Evolutionary conservation across 1,140 invertebrate genomes (phyloP).

Genomic region (Drosophila takahashii): DNA sequence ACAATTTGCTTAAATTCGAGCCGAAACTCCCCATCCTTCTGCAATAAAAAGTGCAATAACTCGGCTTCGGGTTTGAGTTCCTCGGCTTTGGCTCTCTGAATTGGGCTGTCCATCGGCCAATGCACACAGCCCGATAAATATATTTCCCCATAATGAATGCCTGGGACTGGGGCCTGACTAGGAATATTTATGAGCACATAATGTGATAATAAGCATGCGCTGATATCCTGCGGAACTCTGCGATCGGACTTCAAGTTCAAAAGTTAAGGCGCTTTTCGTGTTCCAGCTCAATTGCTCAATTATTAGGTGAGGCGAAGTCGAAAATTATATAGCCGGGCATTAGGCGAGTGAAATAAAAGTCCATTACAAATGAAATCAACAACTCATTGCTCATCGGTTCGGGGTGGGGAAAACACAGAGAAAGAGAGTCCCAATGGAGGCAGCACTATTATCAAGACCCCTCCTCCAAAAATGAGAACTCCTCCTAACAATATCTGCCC

Average conservation of each 20-base stretch:
- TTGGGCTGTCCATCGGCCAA: conserved; percentile 35
- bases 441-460: conserved; percentile 56
- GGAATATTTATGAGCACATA: conserved; percentile 77
- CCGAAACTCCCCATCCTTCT: conserved; percentile 58
- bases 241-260: conserved; percentile 57
- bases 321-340: conserved; percentile 72
- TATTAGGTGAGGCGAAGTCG: conserved; percentile 65
- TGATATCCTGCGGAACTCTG: conserved; percentile 79
- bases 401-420: conserved; percentile 2
- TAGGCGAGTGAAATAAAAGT: conserved; percentile 81
- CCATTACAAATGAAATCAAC: conserved; percentile 83
- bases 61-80: conserved; percentile 5
- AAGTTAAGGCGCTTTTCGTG: conserved; percentile 82
- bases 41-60: conserved; percentile 66
- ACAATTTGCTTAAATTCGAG: conserved; percentile 53
- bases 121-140: conserved; percentile 53
- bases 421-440: conserved; percentile 52
- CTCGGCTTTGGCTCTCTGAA: conserved; percentile 9
- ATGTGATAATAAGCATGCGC: conserved; percentile 81
- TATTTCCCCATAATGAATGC: conserved; percentile 63
- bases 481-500: conserved; percentile 24
- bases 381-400: conserved; percentile 80
- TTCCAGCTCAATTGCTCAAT: conserved; percentile 81
- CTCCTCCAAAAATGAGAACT: not conserved
- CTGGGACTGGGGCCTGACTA: conserved; percentile 56